Base-by-base conservation (phyloP, 2,113 vertebrate genomes). In the Micronycteris hirsuta region DNA sequence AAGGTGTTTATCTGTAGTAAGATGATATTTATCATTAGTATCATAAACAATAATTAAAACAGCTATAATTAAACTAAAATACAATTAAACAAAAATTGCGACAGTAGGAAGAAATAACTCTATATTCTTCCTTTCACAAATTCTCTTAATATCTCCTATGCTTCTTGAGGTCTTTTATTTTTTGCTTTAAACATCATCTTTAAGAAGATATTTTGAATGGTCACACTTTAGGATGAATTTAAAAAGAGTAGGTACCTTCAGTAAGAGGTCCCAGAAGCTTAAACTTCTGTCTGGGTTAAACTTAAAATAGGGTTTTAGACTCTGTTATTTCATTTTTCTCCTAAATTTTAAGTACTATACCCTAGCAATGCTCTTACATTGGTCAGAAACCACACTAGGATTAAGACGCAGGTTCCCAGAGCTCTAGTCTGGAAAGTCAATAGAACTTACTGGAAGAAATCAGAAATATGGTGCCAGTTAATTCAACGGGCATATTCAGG, bases 381-480 rank as follows among this genome's bases (percentile, higher is more conserved):
- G 92, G 94, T 94, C 92, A 97, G 96, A 97, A 97, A 96, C 94
- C 96, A 96, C 96, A 95, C 80, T 80, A 67, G 87, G 92, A 97
- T 96, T 97, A 97, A 92, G 76, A 88, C 95, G 90, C 65, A 87
- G 91, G 31, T 92, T 87, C 90, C 81, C 92, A 96, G 83, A 13
- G 80, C 71, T 95, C 92, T 71, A 87, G 88, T 84, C 94, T 90
- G 84, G 92, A 96, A 96, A 58, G 81, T 94, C 97, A 97, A 95
- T 96, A 97, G 95, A 96, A 58, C 47, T 93, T 90, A 78, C 91
- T 90, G 85, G 81, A 96, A 97, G 77, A 96, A 96, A 88, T 90
- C 88, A 97, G 63, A 81, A 96, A 96, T 88, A 86, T 36, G 41
- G 52, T 93, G n/a, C 58, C 87, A 77, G 84, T 82, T 95, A 93